Conservation (phyloP, 2,797 vertebrate species). For the Lacerta agilis region DNA sequence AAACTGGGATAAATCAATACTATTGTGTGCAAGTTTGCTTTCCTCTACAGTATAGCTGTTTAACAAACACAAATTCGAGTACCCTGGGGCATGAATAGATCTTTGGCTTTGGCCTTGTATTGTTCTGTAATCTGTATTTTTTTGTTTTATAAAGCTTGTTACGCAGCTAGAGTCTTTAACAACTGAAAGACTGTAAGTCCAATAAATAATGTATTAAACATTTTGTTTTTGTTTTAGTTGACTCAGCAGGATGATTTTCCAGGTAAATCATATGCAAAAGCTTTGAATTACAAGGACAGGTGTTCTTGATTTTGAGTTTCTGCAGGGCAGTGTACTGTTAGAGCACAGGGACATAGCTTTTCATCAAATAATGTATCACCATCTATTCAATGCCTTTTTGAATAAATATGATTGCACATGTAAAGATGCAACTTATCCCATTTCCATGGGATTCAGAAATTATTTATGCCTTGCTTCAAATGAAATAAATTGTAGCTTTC, state of each 20-base stretch:
- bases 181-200: background rate
- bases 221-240: background rate
- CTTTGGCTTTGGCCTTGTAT: background rate
- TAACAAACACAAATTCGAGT: too few species aligned
- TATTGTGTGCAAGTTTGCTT: background rate
- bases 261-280: background rate
- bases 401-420: background rate
- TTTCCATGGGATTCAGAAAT: background rate
- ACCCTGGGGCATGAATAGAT: background rate
- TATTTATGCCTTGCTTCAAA: background rate
- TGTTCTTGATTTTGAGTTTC: too few species aligned
- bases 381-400: background rate
- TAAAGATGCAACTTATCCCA: background rate
- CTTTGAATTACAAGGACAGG: too few species aligned
- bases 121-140: background rate
- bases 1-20: constrained; percentile 12
- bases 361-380: background rate
- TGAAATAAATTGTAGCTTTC: background rate
- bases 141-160: background rate
- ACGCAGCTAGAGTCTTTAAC: background rate
- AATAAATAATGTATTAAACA: background rate
- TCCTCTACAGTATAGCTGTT: background rate
- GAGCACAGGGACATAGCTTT: background rate
- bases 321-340: background rate
- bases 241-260: background rate